These are phyloP conservation scores for Drosophila albomicans DNA, from an alignment of 1,140 invertebrate species.

Conservation along the genomic window DNA sequence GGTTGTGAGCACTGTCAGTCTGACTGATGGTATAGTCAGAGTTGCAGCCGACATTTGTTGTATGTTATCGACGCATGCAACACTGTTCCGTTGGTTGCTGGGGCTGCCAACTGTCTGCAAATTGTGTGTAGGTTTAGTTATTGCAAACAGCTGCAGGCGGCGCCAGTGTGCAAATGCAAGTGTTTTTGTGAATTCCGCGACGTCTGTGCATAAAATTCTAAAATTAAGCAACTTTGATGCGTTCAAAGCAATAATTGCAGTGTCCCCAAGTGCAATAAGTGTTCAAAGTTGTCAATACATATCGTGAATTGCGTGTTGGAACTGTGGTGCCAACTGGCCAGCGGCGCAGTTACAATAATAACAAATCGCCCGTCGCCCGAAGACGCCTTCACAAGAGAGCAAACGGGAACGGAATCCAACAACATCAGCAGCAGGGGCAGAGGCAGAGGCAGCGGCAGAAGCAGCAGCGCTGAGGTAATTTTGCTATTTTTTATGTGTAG, in stretches of 20 bases:
- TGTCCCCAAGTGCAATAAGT: constrained; percentile 55
- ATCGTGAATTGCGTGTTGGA: constrained; percentile 27
- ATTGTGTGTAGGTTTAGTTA: constrained; percentile 27
- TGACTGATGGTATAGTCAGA: constrained; percentile 25
- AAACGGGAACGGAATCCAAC: constrained; percentile 51
- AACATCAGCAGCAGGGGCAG: constrained; percentile 43
- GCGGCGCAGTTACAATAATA: constrained; percentile 73
- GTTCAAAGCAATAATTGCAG: constrained; percentile 20
- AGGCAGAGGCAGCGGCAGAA: constrained; percentile 43
- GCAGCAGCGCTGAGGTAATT: constrained; percentile 73
- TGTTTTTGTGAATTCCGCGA: constrained; percentile 60
- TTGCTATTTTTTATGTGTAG: constrained; percentile 76
- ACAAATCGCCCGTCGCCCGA: constrained; percentile 51
- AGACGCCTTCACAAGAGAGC: constrained; percentile 44
- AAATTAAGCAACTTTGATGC: constrained; percentile 47
- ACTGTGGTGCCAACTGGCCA: constrained; percentile 42
- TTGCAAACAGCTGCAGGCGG: constrained; percentile 46
- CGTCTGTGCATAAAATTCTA: constrained; percentile 69
- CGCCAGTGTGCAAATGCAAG: constrained; percentile 53
- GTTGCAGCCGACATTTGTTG: not conserved
- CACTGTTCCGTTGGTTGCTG: not conserved
- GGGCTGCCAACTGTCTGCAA: constrained; percentile 42
- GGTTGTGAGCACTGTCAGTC: constrained; percentile 25
- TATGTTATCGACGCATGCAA: not conserved
- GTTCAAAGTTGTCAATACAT: constrained; percentile 29